Conservation (phyloP, 2,113 vertebrate genomes). For the Oreochromis aureus region DNA sequence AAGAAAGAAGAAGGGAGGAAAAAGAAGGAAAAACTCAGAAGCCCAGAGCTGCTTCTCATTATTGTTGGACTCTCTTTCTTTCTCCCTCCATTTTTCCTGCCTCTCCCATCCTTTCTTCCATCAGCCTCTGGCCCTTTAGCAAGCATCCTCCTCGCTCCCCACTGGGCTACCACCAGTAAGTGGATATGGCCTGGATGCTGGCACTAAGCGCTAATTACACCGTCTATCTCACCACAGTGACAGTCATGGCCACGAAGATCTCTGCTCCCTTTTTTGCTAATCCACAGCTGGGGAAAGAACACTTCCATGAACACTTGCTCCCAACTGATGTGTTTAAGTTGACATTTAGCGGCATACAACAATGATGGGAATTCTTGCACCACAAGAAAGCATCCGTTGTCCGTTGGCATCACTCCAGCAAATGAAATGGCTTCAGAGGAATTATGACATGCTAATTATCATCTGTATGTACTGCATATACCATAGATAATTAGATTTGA, state of each 20-base stretch:
- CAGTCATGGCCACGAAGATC: slow-evolving; percentile 34
- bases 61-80: slow-evolving; percentile 10
- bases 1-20: background rate
- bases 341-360: slow-evolving; percentile 13
- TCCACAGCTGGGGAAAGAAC: slow-evolving; percentile 31
- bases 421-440: background rate
- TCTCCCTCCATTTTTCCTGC: slow-evolving; percentile 6
- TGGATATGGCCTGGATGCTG: slow-evolving; percentile 41
- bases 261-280: slow-evolving; percentile 30
- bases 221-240: slow-evolving; percentile 36
- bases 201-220: slow-evolving; percentile 60
- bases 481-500: slow-evolving; percentile 2
- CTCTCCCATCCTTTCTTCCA: slow-evolving; percentile 11
- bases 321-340: slow-evolving; percentile 21
- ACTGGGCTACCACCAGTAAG: slow-evolving; percentile 38
- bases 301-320: slow-evolving; percentile 18
- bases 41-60: slow-evolving; percentile 41
- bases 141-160: slow-evolving; percentile 29
- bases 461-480: background rate
- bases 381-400: background rate
- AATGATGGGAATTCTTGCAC: slow-evolving; percentile 19
- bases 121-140: slow-evolving; percentile 41
- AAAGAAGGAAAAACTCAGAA: background rate
- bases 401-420: background rate
- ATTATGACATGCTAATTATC: background rate